Base-by-base conservation (phyloP, 2,797 vertebrate genomes). In the Meriones psammophilus region DNA sequence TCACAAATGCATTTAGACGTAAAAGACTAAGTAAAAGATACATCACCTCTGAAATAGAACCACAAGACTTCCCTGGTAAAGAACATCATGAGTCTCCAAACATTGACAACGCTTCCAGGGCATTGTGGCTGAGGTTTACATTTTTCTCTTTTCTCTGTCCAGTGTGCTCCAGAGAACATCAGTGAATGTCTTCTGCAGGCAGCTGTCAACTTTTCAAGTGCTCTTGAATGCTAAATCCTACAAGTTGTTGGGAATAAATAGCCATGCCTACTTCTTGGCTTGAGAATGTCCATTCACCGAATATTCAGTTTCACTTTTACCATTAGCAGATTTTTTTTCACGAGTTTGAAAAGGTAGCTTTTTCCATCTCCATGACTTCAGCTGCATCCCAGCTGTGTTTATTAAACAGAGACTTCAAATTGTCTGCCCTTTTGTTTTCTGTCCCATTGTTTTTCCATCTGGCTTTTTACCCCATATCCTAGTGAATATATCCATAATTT, bases 371-470 rank as follows among this genome's bases (percentile, higher is more conserved):
- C 64, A 88, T 79, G 36, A 64, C 87, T 80, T 97, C 97, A 97
- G 97, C 97, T 98, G 97, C 94, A 77, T 88, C 94, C 97, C 97
- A 98, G 97, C 97, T 98, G 97, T 97, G 97, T 97, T 97, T 97
- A 97, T 97, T 96, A 97, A 97, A 97, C 77, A 96, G 66, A 92
- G 94, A 94, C 91, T 96, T 97, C 89, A 94, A 91, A 96, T 97
- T 97, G 94, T 98, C 97, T 89, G 92, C 92, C 56, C 89, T 93
- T 97, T 95, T 96, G 92, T 97, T 97, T 94, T 94, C 94, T 95
- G 89, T 93, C 85, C 89, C 93, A 96, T 96, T 89, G 7, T 90
- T 92, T 96, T 79, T 66, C 96, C 97, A 96, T 97, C 96, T 98
- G 97, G 96, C 54, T 91, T 73, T 88, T 12, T 26, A 39, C 22